These are phyloP conservation scores for Trichosurus vulpecula DNA, from an alignment of 2,797 vertebrate genomes.

Conservation along the genomic window DNA sequence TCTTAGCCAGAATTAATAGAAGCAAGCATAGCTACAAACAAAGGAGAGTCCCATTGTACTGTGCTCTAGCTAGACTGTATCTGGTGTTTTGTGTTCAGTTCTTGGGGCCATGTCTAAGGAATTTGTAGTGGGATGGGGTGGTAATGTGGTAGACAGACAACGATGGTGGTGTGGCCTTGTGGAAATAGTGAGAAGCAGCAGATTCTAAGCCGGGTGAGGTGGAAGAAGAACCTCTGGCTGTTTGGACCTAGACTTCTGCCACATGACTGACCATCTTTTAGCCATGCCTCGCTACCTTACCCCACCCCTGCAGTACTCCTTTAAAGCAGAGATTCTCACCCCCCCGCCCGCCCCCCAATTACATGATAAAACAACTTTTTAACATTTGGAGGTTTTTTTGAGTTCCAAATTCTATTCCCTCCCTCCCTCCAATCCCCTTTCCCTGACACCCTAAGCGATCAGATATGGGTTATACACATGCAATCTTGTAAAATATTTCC, in stretches of 20 bases:
- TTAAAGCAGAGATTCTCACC: neutral
- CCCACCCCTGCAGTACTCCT: neutral
- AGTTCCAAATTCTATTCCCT: too few species aligned
- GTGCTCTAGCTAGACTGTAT: neutral
- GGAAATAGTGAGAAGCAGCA: neutral
- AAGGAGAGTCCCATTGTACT: neutral
- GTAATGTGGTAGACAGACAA: neutral
- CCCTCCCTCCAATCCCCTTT: too few species aligned
- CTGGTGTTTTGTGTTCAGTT: neutral
- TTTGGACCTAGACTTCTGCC: neutral
- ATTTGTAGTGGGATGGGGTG: neutral
- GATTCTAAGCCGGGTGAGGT: neutral
- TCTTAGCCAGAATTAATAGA: neutral
- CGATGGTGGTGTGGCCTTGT: neutral
- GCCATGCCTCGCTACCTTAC: neutral
- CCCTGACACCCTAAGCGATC: too few species aligned
- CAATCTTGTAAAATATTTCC: too few species aligned
- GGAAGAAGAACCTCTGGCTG: neutral
- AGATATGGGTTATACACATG: too few species aligned
- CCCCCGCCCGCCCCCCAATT: too few species aligned
- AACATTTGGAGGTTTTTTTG: too few species aligned
- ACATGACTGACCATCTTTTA: neutral
- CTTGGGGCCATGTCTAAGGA: neutral
- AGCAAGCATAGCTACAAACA: neutral
- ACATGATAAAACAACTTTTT: too few species aligned